Evolutionary conservation across 2,113 vertebrate genomes (phyloP).

Genomic region (Arvicanthis niloticus): DNA sequence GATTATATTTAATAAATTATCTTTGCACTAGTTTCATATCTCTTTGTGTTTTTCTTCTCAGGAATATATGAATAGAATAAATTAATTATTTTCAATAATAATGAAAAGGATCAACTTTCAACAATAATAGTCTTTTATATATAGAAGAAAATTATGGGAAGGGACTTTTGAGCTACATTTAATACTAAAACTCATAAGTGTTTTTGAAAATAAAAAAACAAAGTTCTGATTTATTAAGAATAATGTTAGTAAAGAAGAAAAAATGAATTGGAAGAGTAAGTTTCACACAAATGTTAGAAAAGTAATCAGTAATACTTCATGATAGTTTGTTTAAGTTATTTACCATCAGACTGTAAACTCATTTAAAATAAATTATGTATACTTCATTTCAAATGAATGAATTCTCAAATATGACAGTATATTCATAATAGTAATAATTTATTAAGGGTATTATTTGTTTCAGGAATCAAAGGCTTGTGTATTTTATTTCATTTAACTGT

Average conservation of each 20-base stretch:
- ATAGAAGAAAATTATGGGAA: neutral
- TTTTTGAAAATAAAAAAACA: neutral
- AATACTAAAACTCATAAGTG: neutral
- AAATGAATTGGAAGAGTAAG: neutral
- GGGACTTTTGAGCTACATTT: neutral
- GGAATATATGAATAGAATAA: neutral
- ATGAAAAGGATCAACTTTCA: neutral
- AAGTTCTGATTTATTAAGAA: neutral
- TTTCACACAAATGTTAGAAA: neutral
- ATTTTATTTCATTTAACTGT: neutral
- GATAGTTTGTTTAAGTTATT: neutral
- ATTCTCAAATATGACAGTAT: neutral
- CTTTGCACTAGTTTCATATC: neutral
- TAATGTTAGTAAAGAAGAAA: neutral
- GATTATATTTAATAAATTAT: neutral
- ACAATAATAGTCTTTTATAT: no score
- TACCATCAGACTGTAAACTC: neutral
- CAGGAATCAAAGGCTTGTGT: neutral
- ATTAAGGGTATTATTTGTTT: neutral
- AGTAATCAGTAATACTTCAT: neutral
- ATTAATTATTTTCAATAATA: neutral
- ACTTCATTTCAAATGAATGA: neutral
- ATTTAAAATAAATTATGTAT: neutral
- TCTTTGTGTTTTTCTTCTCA: neutral
- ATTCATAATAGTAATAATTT: neutral